These are phyloP conservation scores for Drosophila flavopinicola DNA, from an alignment of 2,888 invertebrate species.

Conservation along the genomic window DNA sequence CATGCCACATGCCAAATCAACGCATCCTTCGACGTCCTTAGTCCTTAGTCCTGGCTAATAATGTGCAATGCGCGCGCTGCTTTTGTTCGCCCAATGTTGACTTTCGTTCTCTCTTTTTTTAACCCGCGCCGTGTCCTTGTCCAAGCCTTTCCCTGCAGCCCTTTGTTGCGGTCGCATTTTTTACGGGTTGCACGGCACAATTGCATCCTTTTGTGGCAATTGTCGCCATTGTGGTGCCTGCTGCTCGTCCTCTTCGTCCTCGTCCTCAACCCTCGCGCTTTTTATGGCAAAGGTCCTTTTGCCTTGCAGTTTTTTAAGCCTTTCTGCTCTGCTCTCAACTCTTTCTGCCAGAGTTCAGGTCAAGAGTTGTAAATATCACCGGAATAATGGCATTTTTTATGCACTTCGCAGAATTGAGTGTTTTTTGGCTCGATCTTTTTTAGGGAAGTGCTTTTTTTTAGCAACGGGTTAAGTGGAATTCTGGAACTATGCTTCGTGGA, in stretches of 20 bases:
- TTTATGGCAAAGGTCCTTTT: constrained; percentile 23
- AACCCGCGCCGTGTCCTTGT: constrained; percentile 48
- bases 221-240: constrained; percentile 35
- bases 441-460: constrained; percentile 44
- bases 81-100: constrained; percentile 50
- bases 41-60: constrained; percentile 50
- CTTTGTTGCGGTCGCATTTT: constrained; percentile 77
- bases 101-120: constrained; percentile 65
- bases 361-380: constrained; percentile 31
- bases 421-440: constrained; percentile 33
- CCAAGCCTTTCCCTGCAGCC: constrained; percentile 51
- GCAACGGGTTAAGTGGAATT: constrained; percentile 60
- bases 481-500: constrained; percentile 41
- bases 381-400: constrained; percentile 41
- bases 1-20: constrained; percentile 27
- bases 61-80: constrained; percentile 61
- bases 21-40: constrained; percentile 17
- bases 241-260: constrained; percentile 6
- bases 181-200: constrained; percentile 55
- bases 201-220: constrained; percentile 64
- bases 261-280: constrained; percentile 25
- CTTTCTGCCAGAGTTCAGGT: constrained; percentile 56
- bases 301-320: constrained; percentile 68
- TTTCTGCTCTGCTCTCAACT: constrained; percentile 75
- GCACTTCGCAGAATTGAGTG: constrained; percentile 49